Evolutionary conservation across 2,888 invertebrate genomes (phyloP), one percentile per base, ranked within the genome.

Genomic region (Volucella inflata): DNA sequence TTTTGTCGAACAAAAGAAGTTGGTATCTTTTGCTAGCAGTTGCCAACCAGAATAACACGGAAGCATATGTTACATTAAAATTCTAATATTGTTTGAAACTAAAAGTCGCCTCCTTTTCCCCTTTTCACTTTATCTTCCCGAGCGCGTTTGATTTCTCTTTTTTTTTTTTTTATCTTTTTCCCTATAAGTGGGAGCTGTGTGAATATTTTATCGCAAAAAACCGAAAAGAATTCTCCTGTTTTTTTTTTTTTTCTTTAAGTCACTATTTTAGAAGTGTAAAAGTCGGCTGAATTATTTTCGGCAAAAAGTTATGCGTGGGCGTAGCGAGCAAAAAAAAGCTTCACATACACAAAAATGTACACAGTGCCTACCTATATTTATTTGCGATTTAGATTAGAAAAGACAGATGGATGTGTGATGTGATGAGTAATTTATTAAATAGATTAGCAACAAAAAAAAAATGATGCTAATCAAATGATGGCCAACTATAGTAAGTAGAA

Each of bases 231-330:
- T n/a, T n/a, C n/a, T n/a, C 48, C 14, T 50, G 1, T 50, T 8
- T 50, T n/a, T 16, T 50, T 50, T 4, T 14, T 16, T 50, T 50
- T 16, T 50, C 14, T 14, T 14, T n/a, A 50, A n/a, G 12, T 9
- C 14, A 16, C 2, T 14, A 12, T 50, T 50, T 50, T 10, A 16
- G 16, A 16, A 10, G n/a, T 16, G 10, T 16, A 2, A 14, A 10
- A 16, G 2, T 9, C 14, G 2, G 14, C 6, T 50, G 9, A 14
- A 30, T 53, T 53, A 30, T 53, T 53, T 53, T 53, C 8, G 53
- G 53, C 53, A 30, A 53, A 30, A 53, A n/a, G 11, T 30, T 53
- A 30, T 12, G 53, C 53, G 53, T 30, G 53, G 53, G 53, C 53
- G 53, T 2, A 53, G 30, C 21, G 8, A 17, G 8, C 21, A 53